Base-by-base conservation (phyloP, 1,140 invertebrate genomes). In the Fopius arisanus region DNA sequence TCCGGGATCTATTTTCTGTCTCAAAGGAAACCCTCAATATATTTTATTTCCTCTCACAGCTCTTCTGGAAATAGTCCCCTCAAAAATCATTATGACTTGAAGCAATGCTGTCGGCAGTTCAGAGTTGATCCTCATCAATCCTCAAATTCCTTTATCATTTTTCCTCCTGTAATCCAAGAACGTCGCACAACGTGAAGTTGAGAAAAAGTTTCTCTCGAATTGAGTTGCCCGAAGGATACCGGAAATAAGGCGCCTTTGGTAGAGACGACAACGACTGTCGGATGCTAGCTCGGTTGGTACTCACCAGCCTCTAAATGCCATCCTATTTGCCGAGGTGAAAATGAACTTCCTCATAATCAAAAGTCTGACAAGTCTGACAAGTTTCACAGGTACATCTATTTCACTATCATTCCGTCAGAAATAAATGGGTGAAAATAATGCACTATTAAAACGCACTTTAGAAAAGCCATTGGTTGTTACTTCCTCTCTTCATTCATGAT, bases 241-340 rank as follows among this genome's bases (percentile, higher is more conserved):
- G 71, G 71, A 73, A 73, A 73, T 73, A 73, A 67, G 65, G 67
- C 51, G 68, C 65, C 43, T 67, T 43, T 51, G 19, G 54, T 23
- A 10, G 19, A 26, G 23, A 59, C 23, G 54, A 59, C 28, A 67
- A 51, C 62, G 31, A 48, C 65, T 28, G 54, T 59, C 10, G 54
- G 54, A 59, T 59, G 54, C 54, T 26, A n/a, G 10, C 23, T 28
- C 9, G 19, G 54, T 14, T 59, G 23, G 54, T 3, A 14, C 54
- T 26, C 21, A 59, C 21, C 62, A 73, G 19, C 16, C 65, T 73
- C 65, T 37, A 41, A 66, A 37, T 26, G 65, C 26, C 26, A n/a
- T 73, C 54, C 65, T 66, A 28, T 71, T 73, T 33, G 31, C 65
- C 67, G 71, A 59, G 40, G 71, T 67, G 65, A 51, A 73, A 73